Evolutionary conservation across 2,888 invertebrate species (phyloP).

Genomic region (Diarsia mendica): DNA sequence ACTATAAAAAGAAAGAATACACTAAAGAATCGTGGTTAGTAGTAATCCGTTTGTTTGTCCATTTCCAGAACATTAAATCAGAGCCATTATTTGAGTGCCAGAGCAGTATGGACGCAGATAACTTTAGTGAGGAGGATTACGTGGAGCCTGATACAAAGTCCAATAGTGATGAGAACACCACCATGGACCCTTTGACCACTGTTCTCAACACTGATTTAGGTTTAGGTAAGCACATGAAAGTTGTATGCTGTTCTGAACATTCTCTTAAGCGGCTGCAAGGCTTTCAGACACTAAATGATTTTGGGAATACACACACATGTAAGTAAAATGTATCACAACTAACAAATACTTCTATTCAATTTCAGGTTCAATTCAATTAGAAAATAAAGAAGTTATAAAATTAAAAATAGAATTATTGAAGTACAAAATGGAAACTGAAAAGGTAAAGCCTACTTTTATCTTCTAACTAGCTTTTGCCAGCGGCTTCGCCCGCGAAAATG

Average conservation of each 20-base stretch:
- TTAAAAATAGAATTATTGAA: constrained; percentile 82
- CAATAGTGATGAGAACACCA: constrained; percentile 47
- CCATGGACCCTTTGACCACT: constrained; percentile 77
- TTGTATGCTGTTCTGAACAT: background rate
- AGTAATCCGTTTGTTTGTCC: background rate
- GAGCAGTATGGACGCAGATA: constrained; percentile 55
- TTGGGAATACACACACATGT: background rate
- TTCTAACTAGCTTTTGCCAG: too few species aligned
- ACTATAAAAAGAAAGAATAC: too few species aligned
- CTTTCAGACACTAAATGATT: background rate
- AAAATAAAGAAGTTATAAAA: constrained; percentile 78
- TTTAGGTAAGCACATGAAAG: constrained; percentile 67
- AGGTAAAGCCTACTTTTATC: constrained; percentile 71
- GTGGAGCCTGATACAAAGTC: constrained; percentile 35
- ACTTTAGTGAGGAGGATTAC: constrained; percentile 50
- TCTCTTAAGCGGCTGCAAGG: background rate
- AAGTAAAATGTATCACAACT: background rate
- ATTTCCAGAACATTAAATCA: constrained; percentile 78
- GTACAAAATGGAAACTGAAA: constrained; percentile 84
- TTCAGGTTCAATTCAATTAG: constrained; percentile 74
- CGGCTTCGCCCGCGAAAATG: too few species aligned
- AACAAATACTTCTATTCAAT: constrained; percentile 28
- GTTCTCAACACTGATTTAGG: constrained; percentile 78
- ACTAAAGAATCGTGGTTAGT: too few species aligned
- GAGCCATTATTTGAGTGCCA: constrained; percentile 76